phyloP scores from a whole-genome alignment of 1,140 invertebrate species.

The Nymphalis io region DNA sequence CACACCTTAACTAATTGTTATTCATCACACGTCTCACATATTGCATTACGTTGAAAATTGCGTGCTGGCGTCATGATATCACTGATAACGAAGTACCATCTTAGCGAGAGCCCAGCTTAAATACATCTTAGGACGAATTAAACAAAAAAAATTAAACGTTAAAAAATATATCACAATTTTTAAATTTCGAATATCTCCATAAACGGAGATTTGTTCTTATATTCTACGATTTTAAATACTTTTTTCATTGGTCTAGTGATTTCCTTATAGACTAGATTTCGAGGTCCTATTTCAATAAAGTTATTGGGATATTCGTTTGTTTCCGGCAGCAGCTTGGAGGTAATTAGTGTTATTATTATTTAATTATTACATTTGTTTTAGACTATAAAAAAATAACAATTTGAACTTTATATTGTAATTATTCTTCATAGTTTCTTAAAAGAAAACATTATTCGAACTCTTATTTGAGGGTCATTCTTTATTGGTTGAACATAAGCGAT shows the following conservation, averaged over 20 bases:
- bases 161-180: neutral
- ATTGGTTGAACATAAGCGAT: constrained; percentile 50
- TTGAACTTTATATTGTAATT: neutral
- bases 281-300: too few relatives aligned
- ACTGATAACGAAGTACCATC: constrained; percentile 52
- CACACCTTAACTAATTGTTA: constrained; percentile 65
- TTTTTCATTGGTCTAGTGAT: too few relatives aligned
- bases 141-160: neutral
- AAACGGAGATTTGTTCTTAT: too few relatives aligned
- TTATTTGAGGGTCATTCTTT: constrained; percentile 22
- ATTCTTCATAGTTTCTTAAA: neutral
- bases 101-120: constrained; percentile 41
- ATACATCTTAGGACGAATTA: neutral
- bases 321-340: too few relatives aligned
- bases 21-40: constrained; percentile 67
- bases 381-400: too few relatives aligned
- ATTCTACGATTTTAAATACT: too few relatives aligned
- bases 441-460: constrained; percentile 11
- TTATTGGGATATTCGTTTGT: too few relatives aligned
- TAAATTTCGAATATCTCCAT: too few relatives aligned
- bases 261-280: too few relatives aligned
- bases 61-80: constrained; percentile 61
- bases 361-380: too few relatives aligned
- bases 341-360: too few relatives aligned
- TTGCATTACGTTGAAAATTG: constrained; percentile 71